Base-by-base conservation (phyloP, 2,888 invertebrate species). In the Alviniconcha strummeri region DNA sequence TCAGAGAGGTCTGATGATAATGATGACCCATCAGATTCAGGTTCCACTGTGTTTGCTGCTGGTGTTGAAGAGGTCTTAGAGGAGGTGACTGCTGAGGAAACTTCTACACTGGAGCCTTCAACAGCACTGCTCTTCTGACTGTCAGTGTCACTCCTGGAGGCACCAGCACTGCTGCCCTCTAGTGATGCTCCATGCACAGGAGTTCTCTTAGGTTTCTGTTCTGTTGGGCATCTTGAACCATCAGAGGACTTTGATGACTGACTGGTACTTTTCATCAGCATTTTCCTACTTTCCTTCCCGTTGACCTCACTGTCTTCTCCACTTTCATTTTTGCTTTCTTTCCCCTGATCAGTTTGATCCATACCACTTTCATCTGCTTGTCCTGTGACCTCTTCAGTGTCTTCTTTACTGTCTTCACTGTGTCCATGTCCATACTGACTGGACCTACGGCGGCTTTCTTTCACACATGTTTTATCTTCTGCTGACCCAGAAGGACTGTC, bases 1-100 rank as follows among this genome's bases (percentile, higher is more conserved):
- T 82, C 82, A 4, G 82, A 82, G 69, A 82, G 77, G 15, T 82
- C 82, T 4, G 67, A 67, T 1, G 36, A 36, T 36, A 36, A 36
- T 36, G 36, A 36, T 17, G 60, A 78, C 13, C 75, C 54, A 64
- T 17, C 17, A 64, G 64, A 64, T 36, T 36, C 36, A 36, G 36
- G 36, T 36, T 36, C 36, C 36, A 36, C 36, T 36, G 36, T 36
- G 36, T 36, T 36, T 36, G 36, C 36, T 36, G 36, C 36, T 36
- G 36, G 36, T 36, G 36, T 36, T 57, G 4, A 57, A 57, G 13
- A 19, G 6, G 15, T 77, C 57, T 56, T 19, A 2, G 57, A 15
- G 19, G 77, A 57, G 17, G 13, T 8, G n/a, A 19, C 9, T 5
- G n/a, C 77, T n/a, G 77, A 57, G 36, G 77, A n/a, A 8, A n/a